These are phyloP conservation scores for Tigriopus japonicus DNA, from an alignment of 1,140 invertebrate species.

Conservation along the genomic window DNA sequence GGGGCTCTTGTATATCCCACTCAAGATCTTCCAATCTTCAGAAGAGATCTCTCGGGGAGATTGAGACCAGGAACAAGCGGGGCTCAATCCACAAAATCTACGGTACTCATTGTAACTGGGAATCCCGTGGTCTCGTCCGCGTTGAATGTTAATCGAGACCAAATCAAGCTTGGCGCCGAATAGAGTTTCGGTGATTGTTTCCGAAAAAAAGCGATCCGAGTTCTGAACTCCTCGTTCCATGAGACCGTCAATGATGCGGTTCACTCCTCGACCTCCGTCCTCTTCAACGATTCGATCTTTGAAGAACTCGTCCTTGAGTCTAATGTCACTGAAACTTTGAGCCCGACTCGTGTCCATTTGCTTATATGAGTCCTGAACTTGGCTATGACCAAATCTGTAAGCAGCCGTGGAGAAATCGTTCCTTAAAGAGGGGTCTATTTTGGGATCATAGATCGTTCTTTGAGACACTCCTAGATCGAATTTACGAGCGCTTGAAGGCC, in stretches of 20 bases:
- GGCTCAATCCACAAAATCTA: conserved; percentile 13
- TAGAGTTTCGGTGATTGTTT: conserved; percentile 32
- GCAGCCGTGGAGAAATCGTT: conserved; percentile 21
- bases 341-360: conserved; percentile 18
- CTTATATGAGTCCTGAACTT: conserved; percentile 2
- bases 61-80: conserved; percentile 17
- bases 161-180: conserved; percentile 32
- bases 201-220: conserved; percentile 28
- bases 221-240: conserved; percentile 48
- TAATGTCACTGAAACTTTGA: conserved; percentile 19
- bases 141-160: conserved; percentile 37
- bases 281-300: background rate
- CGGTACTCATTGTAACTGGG: conserved; percentile 37
- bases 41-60: conserved; percentile 14
- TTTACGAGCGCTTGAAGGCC: conserved; percentile 24
- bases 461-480: conserved; percentile 27
- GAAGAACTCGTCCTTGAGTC: background rate
- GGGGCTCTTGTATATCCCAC: conserved; percentile 5
- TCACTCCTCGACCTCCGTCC: conserved; percentile 1
- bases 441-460: conserved; percentile 22
- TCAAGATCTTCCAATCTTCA: background rate
- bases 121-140: conserved; percentile 40
- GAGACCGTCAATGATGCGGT: conserved; percentile 24
- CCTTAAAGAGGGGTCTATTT: conserved; percentile 16
- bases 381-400: conserved; percentile 21